These are phyloP conservation scores for Eulithis prunata DNA, from an alignment of 2,888 invertebrate species.

Conservation along the genomic window DNA sequence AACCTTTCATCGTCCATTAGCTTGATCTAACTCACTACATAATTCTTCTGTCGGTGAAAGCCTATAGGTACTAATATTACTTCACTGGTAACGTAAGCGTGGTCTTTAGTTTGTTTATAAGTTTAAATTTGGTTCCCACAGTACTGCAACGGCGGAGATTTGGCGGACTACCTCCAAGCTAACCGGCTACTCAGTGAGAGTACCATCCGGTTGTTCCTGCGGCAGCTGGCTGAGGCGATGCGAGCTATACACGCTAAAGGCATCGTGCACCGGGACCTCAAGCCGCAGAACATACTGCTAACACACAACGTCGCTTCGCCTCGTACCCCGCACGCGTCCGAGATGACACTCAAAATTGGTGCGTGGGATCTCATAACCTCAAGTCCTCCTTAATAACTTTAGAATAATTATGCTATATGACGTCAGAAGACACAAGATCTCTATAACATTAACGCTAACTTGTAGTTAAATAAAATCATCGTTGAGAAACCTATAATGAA, in stretches of 20 bases:
- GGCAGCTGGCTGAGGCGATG: conserved; percentile 99
- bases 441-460: neutral
- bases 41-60: too few species aligned
- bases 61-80: too few species aligned
- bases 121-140: conserved; percentile 55
- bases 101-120: neutral
- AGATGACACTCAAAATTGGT: conserved; percentile 98
- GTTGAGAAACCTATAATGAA: too few species aligned
- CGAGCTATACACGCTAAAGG: conserved; percentile 98
- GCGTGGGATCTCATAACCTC: conserved; percentile 43
- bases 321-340: conserved; percentile 88
- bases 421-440: neutral
- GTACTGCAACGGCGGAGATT: conserved; percentile 99
- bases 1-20: conserved; percentile 19
- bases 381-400: neutral
- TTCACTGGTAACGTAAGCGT: too few species aligned
- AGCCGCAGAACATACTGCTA: conserved; percentile 99
- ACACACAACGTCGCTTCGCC: conserved; percentile 89
- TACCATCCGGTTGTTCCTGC: conserved; percentile 96
- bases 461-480: too few species aligned
- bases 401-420: neutral
- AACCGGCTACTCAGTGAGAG: conserved; percentile 98
- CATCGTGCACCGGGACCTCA: conserved; percentile 99
- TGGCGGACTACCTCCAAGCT: conserved; percentile 97
- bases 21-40: neutral